Evolutionary conservation across 2,888 invertebrate genomes (phyloP), one percentile per base, ranked within the genome.

Genomic region (Drosophila multiciliata): DNA sequence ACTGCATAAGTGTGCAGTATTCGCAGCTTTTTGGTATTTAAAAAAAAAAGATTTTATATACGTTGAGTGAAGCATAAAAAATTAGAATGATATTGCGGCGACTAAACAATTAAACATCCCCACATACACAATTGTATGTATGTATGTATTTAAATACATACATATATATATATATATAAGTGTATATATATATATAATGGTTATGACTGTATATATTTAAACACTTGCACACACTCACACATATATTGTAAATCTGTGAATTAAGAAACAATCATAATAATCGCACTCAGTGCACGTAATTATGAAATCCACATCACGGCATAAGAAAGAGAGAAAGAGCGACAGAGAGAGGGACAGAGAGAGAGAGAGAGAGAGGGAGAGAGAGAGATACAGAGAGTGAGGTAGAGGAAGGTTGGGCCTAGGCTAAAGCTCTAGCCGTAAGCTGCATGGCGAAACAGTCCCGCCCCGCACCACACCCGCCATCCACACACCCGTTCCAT

Each of bases 251-350:
- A 78, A 89, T 80, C 80, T 77, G 74, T 83, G 87, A 90, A 90
- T 90, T 90, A 90, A 88, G 85, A 83, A 90, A 90, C 89, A 90
- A 90, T 90, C 81, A 87, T 89, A 82, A 89, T 79, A 84, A 86
- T 88, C 82, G 82, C 84, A 86, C 85, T 85, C 83, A 83, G 80
- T 77, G 74, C 73, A 85, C 87, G 86, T 86, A 87, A 86, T 87
- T 86, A 86, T 82, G 80, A 77, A 80, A 78, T 80, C 80, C 83
- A 78, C 84, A 81, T 68, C 65, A 68, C 62, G 61, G 73, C 66
- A 61, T 52, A 57, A 40, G 29, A 40, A 23, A 15, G 40, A 40
- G 40, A 57, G 17, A 50, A 15, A 35, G n/a, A 40, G 12, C 8
- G 26, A 11, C 11, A 26, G n/a, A 35, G 50, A 61, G 57, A 63